Evolutionary conservation across 2,797 vertebrate genomes (phyloP), one percentile per base, ranked within the genome.

Genomic region (Sorex maritimensis): DNA sequence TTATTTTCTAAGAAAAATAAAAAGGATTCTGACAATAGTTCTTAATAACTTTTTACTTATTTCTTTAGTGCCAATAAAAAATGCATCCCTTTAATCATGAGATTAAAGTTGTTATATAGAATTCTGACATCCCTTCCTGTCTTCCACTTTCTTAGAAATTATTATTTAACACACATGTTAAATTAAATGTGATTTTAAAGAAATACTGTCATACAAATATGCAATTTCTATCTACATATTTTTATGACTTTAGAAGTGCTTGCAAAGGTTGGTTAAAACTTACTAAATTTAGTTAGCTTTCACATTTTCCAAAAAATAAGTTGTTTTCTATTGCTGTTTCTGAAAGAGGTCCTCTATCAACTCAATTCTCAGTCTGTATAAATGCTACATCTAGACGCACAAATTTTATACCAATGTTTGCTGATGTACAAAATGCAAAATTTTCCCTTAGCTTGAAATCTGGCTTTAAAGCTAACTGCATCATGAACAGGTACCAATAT

Each of bases 401-500:
- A 90, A 85, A 93, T 81, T 88, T 28, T 52, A 92, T n/a, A 95
- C 55, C 75, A 90, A 89, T 95, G 95, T 97, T 97, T 96, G 89
- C 90, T 91, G 84, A 93, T 83, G 87, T 90, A 95, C 75, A 85
- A 81, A 95, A 96, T 87, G 30, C 92, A 91, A 88, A 93, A 88
- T 63, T 94, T 95, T 75, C 78, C 80, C 79, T 90, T 52, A 72
- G 93, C 93, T 90, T 90, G 87, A 95, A 95, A 94, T 92, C 95
- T 96, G 96, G 96, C 95, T 95, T 94, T 92, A n/a, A 86, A 92
- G 75, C 89, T 49, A 46, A 88, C 94, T 86, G 81, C 58, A 24
- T 92, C 87, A n/a, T 91, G 96, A 95, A 93, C 96, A 97, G 97
- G 96, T 97, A 97, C 95, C 52, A 97, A 97, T 97, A 97, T 97